Base-by-base conservation (phyloP, 1,140 invertebrate genomes). In the Caenorhabditis remanei region DNA sequence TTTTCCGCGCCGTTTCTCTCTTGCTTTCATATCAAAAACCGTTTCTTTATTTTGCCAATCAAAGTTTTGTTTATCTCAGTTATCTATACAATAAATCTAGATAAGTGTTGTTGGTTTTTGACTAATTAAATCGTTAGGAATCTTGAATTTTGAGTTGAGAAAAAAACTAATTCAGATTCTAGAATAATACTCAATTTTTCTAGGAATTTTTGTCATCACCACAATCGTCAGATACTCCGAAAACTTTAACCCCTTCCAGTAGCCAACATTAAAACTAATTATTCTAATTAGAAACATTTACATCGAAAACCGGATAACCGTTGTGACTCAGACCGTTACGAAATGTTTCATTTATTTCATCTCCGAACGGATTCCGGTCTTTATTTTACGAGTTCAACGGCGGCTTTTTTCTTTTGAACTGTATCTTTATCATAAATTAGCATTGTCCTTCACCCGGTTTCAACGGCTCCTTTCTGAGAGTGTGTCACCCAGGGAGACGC, bases 381-480 rank as follows among this genome's bases (percentile, higher is more conserved):
- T 19, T 8, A 19, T 71, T 71, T 71, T 14, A 71, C 65, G 65
- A 71, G 32, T 32, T 8, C 11, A 13, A 71, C 40, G 6, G 46
- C 71, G 71, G 71, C 46, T 79, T 48, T 79, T 79, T 50, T 41
- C 43, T 50, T 71, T 79, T 79, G 71, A 79, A 79, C 43, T 50
- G 71, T 79, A 79, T 48, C 46, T 79, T 79, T 79, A 79, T 79
- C 71, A 79, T 79, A 79, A 79, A 79, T 79, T 79, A 79, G 71
- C 71, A 50, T 79, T 79, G 71, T 24, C 46, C 71, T 50, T 48
- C 43, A 48, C 65, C 65, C 65, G 16, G 46, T 71, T 32, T 71
- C 41, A 14, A 14, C 65, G 65, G 71, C 71, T 79, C 71, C 19
- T 46, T 14, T 50, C 16, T 53, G 63, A 67, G 40, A 67, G 56